Evolutionary conservation across 2,888 invertebrate species (phyloP).

Genomic region (Morpho helenor): DNA sequence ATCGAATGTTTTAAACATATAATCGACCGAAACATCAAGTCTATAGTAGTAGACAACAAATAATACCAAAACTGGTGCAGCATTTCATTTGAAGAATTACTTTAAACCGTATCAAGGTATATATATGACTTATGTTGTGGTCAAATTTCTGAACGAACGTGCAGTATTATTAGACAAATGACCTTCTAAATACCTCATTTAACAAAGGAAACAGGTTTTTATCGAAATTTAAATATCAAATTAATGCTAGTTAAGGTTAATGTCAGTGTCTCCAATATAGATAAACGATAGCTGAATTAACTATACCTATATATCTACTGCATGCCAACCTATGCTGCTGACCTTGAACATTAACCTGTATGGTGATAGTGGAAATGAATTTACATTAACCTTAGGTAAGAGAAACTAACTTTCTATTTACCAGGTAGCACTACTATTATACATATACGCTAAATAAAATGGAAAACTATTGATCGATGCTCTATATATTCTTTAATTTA

Average conservation of each 20-base stretch:
- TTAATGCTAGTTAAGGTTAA: too few species aligned
- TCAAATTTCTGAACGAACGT: too few species aligned
- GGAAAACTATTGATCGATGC: neutral
- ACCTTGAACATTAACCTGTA: constrained; percentile 53
- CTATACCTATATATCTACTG: neutral
- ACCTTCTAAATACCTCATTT: neutral
- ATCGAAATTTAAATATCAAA: too few species aligned
- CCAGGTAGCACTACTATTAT: constrained; percentile 17
- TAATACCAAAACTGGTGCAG: too few species aligned
- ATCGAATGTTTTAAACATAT: too few species aligned
- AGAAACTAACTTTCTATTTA: constrained; percentile 61
- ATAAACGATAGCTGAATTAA: too few species aligned
- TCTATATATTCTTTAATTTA: neutral
- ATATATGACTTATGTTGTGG: too few species aligned
- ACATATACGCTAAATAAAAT: constrained; percentile 1
- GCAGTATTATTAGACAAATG: neutral
- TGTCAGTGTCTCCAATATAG: too few species aligned
- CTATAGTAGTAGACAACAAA: too few species aligned
- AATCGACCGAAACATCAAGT: too few species aligned
- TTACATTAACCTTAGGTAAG: constrained; percentile 51
- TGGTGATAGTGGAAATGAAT: constrained; percentile 39
- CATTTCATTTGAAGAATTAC: too few species aligned
- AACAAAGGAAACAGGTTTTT: neutral
- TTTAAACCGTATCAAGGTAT: too few species aligned
- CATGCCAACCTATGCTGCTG: constrained; percentile 25